Conservation (phyloP, 2,888 invertebrate species). For the Brenthis ino region DNA sequence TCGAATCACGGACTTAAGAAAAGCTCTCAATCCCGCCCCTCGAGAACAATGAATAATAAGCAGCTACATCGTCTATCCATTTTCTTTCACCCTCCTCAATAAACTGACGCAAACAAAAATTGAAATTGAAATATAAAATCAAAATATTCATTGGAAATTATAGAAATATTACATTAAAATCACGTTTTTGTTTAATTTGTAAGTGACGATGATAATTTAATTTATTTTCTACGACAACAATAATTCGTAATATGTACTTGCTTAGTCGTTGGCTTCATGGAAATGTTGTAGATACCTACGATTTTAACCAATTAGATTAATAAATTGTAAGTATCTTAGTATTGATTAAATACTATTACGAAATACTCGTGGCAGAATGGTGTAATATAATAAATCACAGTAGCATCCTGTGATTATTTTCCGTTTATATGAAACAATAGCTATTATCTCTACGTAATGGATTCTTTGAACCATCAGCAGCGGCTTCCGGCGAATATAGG, state of each 20-base stretch:
- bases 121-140: constrained; percentile 69
- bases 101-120: constrained; percentile 65
- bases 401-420: constrained; percentile 71
- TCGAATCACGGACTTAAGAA: constrained; percentile 68
- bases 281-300: too few relatives aligned
- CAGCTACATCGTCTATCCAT: constrained; percentile 75
- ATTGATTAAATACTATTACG: constrained; percentile 20
- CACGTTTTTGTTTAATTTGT: background rate
- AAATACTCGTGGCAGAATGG: constrained; percentile 30
- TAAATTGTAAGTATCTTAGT: constrained; percentile 1
- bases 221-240: too few relatives aligned
- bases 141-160: constrained; percentile 48
- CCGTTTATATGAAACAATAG: constrained; percentile 66
- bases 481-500: constrained; percentile 69
- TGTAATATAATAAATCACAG: constrained; percentile 64
- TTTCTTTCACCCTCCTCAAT: constrained; percentile 70
- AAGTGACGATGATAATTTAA: background rate
- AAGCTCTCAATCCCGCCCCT: constrained; percentile 57
- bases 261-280: too few relatives aligned
- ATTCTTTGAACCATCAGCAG: constrained; percentile 62
- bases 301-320: background rate
- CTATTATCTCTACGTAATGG: constrained; percentile 77
- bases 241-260: too few relatives aligned
- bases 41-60: constrained; percentile 79
- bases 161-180: background rate